Percentiles rank a stretch among this genome's conserved stretches.
These are phyloP conservation scores for Stegastes partitus DNA, from an alignment of 2,113 vertebrate species.

Conservation along the genomic window DNA sequence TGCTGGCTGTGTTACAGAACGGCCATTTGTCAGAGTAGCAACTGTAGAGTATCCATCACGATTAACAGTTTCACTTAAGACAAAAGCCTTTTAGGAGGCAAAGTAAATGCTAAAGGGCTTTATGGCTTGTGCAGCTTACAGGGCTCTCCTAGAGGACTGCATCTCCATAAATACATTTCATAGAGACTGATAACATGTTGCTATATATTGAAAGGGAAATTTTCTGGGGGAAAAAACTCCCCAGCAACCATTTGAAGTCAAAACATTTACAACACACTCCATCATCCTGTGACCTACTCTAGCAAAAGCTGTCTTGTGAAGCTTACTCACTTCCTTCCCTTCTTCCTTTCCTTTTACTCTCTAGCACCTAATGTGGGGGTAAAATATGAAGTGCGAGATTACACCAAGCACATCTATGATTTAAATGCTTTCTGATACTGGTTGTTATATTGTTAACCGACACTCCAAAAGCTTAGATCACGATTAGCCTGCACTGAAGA, in stretches of 20 bases:
- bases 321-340: constrained; percentile 25
- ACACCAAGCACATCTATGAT: background rate
- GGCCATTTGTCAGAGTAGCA: background rate
- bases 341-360: constrained; percentile 12
- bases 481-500: constrained; percentile 9
- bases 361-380: background rate
- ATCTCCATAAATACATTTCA: constrained; percentile 33
- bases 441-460: background rate
- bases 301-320: constrained; percentile 23
- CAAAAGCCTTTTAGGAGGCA: constrained; percentile 9
- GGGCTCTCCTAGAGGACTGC: constrained; percentile 5
- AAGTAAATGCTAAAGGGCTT: background rate
- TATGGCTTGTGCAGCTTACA: constrained; percentile 8
- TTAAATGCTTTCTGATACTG: background rate
- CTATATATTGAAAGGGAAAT: constrained; percentile 48
- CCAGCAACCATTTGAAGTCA: background rate
- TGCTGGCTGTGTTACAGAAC: background rate
- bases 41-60: constrained; percentile 12
- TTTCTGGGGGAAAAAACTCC: background rate
- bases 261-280: constrained; percentile 30
- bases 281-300: constrained; percentile 41
- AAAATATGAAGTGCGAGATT: background rate
- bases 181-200: background rate
- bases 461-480: background rate
- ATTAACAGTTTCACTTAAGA: constrained; percentile 27